Base-by-base conservation (phyloP, 1,140 invertebrate species). In the Leptopilina clavipes region DNA sequence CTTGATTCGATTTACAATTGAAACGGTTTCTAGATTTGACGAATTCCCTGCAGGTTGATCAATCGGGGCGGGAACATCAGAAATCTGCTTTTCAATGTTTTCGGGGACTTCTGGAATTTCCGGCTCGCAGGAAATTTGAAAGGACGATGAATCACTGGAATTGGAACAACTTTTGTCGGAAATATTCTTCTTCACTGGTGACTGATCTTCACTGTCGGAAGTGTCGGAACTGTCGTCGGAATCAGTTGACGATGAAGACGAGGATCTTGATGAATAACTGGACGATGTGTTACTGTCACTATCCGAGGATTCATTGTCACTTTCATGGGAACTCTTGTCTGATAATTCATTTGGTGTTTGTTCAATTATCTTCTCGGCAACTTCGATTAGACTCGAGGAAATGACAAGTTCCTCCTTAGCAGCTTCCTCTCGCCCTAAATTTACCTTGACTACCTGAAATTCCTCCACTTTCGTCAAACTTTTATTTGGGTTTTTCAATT, bases 401-500 rank as follows among this genome's bases (percentile, higher is more conserved):
- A 89, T 88, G 78, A 86, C 87, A 3, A 90, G 65, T 65, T 88
- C 87, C 25, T 65, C 59, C 31, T 86, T 89, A 25, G 84, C 83
- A 8, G 87, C 83, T 19, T 88, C 86, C 48, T 88, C 86, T 70
- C 82, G 88, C 0, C 87, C 82, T 3, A 89, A 74, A 76, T 90
- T 89, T 31, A 87, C 89, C 65, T 90, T 90, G 0, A 90, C 89
- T 0, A 90, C 89, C 76, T 89, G 88, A 37, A 89, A 90, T 14
- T 90, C 86, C n/a, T 86, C 88, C 25, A 90, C 88, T 73, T 88
- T 88, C 9, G 82, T 37, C 6, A 65, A 40, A 54, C 17, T 71
- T 3, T 70, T 73, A 17, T 25, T n/a, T 12, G 22, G 9, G 44
- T 40, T 79, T 11, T 81, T 52, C 14, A 25, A 54, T 54, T 52